Evolutionary conservation across 2,113 vertebrate genomes (phyloP), one percentile per base, ranked within the genome.

Genomic region (Craseonycteris thonglongyai): DNA sequence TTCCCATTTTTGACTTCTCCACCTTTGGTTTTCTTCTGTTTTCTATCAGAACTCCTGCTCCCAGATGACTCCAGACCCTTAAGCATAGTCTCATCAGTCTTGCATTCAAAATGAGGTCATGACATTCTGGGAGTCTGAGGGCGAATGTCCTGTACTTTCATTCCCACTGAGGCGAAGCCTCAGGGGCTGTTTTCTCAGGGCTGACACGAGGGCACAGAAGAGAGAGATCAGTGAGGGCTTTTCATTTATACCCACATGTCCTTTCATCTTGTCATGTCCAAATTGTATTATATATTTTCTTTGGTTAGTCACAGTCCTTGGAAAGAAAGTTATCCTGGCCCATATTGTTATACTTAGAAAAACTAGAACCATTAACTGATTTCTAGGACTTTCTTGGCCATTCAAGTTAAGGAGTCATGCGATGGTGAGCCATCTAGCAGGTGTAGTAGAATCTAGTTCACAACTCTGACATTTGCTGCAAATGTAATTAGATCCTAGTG

Each of bases 61-160:
- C 35, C 51, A 22, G 61, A 19, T 56, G 38, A 86, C 24, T 93
- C 21, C 30, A 68, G 45, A 82, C 45, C n/a, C 51, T 58, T 45
- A 59, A 19, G 12, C 49, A 16, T 33, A 40, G 49, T 74, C 59
- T 82, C 65, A 30, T 69, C 15, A 3, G 42, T 38, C 30, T 93
- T 83, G 82, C 22, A 82, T 84, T 96, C n/a, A 69, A 9, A 85
- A 86, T 58, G 69, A 94, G 79, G 35, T 89, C 51, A 78, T 68
- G 91, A 69, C 51, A 35, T 74, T 81, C 65, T 92, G 11, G 33
- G 35, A 30, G 2, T 6, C 56, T 72, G 45, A 49, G 49, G 38
- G 61, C 1, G 38, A 78, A 92, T 47, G 69, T 69, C 45, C 65
- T 90, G 40, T 88, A 42, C 84, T 97, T 92, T 69, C 58, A 28